Evolutionary conservation across 2,797 vertebrate genomes (phyloP).

Genomic region (Lacerta viridis): DNA sequence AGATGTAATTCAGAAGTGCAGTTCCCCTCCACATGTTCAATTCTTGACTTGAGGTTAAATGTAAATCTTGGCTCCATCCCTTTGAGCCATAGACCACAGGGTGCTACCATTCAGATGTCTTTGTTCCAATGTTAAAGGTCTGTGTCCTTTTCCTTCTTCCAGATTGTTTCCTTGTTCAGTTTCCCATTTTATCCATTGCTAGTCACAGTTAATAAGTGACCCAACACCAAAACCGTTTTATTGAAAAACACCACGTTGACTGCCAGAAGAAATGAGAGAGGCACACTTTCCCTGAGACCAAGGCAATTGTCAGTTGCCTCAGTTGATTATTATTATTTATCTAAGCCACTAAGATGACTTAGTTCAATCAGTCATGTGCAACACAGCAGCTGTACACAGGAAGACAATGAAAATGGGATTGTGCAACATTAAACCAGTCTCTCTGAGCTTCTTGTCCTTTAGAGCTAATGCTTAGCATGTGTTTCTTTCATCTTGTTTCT

Average conservation of each 20-base stretch:
- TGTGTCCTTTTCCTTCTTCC: background rate
- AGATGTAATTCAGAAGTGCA: no score
- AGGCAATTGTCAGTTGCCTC: background rate
- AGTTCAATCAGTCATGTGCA: background rate
- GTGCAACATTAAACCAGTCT: slow-evolving; percentile 50
- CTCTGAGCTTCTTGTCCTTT: slow-evolving; percentile 60
- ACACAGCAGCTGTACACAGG: background rate
- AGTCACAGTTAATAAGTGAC: background rate
- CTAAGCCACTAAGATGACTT: background rate
- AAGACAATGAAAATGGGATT: slow-evolving; percentile 25
- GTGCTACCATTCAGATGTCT: background rate
- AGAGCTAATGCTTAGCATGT: slow-evolving; percentile 76
- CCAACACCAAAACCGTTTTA: background rate
- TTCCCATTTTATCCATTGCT: background rate
- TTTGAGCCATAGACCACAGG: background rate
- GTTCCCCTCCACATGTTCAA: background rate
- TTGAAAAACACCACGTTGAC: background rate
- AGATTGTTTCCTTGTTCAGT: background rate
- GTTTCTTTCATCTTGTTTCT: slow-evolving; percentile 73
- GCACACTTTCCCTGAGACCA: background rate
- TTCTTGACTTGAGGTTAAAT: background rate
- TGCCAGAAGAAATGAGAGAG: background rate
- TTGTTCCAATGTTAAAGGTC: background rate
- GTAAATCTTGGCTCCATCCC: background rate
- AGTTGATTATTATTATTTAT: background rate